Evolutionary conservation across 2,888 invertebrate genomes (phyloP).

Genomic region (Thereva nobilitata): DNA sequence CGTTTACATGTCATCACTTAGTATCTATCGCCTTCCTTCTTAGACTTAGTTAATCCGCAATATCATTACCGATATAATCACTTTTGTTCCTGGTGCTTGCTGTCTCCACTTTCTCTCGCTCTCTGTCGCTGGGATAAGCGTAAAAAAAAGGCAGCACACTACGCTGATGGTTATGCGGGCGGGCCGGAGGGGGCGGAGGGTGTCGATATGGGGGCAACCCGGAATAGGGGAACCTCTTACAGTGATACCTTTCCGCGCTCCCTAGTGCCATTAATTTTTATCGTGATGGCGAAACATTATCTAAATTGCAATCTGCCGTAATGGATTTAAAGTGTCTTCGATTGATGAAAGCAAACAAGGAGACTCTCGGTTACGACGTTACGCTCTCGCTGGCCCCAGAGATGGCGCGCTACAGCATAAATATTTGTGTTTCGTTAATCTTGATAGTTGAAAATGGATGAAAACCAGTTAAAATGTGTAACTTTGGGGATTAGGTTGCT

Average conservation of each 20-base stretch:
- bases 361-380: conserved; percentile 17
- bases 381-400: conserved; percentile 1
- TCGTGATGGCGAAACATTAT: conserved; percentile 28
- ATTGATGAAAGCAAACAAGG: conserved; percentile 30
- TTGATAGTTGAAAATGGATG: too few species aligned
- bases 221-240: too few species aligned
- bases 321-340: conserved; percentile 33
- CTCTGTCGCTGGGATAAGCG: neutral
- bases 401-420: conserved; percentile 1
- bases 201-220: too few species aligned
- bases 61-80: conserved; percentile 14
- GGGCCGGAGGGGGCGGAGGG: too few species aligned
- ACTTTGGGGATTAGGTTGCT: too few species aligned
- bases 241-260: neutral
- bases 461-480: too few species aligned
- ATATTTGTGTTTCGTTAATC: conserved; percentile 14
- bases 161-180: neutral
- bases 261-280: conserved; percentile 23
- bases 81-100: neutral
- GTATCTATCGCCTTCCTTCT: conserved; percentile 1
- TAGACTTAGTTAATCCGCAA: conserved; percentile 12
- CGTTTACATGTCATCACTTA: conserved; percentile 9
- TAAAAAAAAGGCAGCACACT: conserved; percentile 4
- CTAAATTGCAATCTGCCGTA: conserved; percentile 31
- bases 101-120: neutral